These are phyloP conservation scores for Ichneumoninae sp. DNA, from an alignment of 2,888 invertebrate species.

Conservation along the genomic window DNA sequence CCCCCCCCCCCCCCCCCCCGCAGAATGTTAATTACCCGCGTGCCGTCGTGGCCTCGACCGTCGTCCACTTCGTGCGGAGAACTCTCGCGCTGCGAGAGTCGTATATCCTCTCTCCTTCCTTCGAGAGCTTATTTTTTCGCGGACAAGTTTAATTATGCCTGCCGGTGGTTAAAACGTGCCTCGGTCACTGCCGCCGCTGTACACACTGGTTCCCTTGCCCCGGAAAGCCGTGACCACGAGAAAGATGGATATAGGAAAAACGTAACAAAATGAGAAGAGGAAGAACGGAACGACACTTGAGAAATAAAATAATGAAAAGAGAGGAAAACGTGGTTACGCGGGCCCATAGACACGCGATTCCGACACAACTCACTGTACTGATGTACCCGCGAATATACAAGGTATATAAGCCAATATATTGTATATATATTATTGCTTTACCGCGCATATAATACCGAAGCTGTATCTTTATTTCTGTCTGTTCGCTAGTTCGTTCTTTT, in stretches of 20 bases:
- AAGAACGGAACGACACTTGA: constrained; percentile 56
- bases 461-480: not conserved
- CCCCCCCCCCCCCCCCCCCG: constrained; percentile 7
- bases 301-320: constrained; percentile 51
- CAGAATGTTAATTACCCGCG: constrained; percentile 71
- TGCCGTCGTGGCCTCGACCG: constrained; percentile 52
- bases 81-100: not conserved
- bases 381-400: constrained; percentile 44
- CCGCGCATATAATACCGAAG: not conserved
- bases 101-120: constrained; percentile 3
- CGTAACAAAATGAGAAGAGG: constrained; percentile 64
- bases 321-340: constrained; percentile 34
- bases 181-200: constrained; percentile 60
- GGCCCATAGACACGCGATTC: constrained; percentile 58
- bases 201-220: constrained; percentile 1
- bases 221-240: constrained; percentile 49
- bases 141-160: constrained; percentile 78
- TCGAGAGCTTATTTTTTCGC: constrained; percentile 74
- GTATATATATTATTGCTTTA: not conserved
- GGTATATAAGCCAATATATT: not conserved
- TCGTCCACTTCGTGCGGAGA: constrained; percentile 48
- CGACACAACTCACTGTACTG: constrained; percentile 34
- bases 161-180: constrained; percentile 65
- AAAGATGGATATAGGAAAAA: constrained; percentile 68
- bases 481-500: not conserved